Percentiles rank a stretch among this genome's conserved stretches.
phyloP scores from a whole-genome alignment of 2,113 vertebrate species.

The Onychostruthus taczanowskii region DNA sequence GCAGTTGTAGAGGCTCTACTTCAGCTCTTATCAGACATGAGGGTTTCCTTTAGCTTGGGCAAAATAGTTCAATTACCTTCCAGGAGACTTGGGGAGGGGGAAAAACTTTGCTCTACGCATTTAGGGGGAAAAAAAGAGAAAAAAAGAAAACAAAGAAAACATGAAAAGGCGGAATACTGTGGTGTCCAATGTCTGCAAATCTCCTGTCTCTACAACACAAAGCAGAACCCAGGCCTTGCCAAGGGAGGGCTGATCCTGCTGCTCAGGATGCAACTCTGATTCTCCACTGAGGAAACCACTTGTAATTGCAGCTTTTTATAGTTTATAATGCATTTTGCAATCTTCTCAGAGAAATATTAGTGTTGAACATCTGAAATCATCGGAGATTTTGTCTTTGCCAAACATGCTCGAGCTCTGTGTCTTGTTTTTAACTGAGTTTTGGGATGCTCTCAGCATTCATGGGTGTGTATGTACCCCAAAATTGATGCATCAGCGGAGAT shows the following conservation, averaged over 20 bases:
- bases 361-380: not conserved
- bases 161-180: not conserved
- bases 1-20: accelerated
- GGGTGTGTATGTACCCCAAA: accelerated
- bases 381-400: not conserved
- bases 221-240: not conserved
- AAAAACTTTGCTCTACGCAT: not conserved
- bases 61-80: not conserved
- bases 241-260: not conserved
- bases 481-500: not conserved
- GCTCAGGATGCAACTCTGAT: accelerated
- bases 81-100: not conserved
- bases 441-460: not conserved
- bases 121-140: accelerated
- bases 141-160: not conserved
- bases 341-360: not conserved
- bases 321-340: not conserved
- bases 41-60: not conserved
- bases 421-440: not conserved
- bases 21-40: not conserved
- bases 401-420: not conserved
- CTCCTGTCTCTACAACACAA: no score
- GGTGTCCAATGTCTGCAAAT: not conserved
- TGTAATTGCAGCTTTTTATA: not conserved
- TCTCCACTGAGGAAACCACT: not conserved